phyloP scores from a whole-genome alignment of 2,113 vertebrate species.

The Lepidothrix coronata region DNA sequence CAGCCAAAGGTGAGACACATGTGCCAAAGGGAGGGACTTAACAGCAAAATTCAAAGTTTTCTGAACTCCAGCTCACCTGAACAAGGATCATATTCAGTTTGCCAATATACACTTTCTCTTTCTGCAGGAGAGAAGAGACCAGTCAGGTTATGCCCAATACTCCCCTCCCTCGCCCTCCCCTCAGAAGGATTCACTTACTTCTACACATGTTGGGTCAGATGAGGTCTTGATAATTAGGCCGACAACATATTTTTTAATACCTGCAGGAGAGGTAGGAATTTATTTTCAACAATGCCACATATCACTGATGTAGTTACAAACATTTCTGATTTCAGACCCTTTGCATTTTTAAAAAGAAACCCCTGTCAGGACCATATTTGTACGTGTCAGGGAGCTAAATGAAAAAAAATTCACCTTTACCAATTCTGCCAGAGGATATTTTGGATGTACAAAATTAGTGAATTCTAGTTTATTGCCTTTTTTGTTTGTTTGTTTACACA shows the following conservation, averaged over 20 bases:
- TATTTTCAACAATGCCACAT: background rate
- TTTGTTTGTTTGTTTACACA: background rate
- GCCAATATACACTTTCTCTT: constrained; percentile 95
- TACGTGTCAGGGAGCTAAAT: background rate
- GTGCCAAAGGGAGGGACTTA: background rate
- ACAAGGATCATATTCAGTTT: constrained; percentile 99
- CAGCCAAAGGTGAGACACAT: background rate
- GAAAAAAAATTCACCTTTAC: background rate
- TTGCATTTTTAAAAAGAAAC: background rate
- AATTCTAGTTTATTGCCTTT: background rate
- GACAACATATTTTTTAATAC: constrained; percentile 97
- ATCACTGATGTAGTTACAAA: background rate
- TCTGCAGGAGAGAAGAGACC: constrained; percentile 70
- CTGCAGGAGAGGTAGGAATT: constrained; percentile 70
- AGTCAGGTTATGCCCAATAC: background rate
- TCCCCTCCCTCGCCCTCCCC: background rate
- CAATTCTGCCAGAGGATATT: background rate
- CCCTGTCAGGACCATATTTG: background rate
- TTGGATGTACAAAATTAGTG: background rate
- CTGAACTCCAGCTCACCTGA: constrained; percentile 78
- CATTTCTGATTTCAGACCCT: background rate
- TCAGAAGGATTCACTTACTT: constrained; percentile 79
- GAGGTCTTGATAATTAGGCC: constrained; percentile 97
- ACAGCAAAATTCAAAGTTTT: fast-evolving
- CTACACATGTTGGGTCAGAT: constrained; percentile 89